These are phyloP conservation scores for Drosophila atroscutellata DNA, from an alignment of 2,888 invertebrate species.

Conservation along the genomic window DNA sequence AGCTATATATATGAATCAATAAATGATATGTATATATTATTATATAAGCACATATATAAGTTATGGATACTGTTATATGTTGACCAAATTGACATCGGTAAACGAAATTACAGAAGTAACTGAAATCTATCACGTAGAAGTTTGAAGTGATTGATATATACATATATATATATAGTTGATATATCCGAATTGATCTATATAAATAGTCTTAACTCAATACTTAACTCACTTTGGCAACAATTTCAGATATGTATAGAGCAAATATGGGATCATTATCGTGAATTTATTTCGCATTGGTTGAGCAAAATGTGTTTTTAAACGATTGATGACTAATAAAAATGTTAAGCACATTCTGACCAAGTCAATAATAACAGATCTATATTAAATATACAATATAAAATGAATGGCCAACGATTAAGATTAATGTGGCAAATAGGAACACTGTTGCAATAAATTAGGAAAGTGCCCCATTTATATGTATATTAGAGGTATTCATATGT, in stretches of 20 bases:
- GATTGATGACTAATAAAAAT: slow-evolving; percentile 3
- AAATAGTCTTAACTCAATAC: not conserved
- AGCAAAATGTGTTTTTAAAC: slow-evolving; percentile 7
- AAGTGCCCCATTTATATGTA: not conserved
- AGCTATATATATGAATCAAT: not conserved
- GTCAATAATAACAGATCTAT: not conserved
- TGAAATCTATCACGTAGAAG: not conserved
- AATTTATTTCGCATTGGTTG: not conserved
- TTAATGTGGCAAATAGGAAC: not conserved
- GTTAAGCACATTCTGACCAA: not conserved
- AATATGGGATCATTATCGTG: slow-evolving; percentile 1
- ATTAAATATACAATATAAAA: not conserved
- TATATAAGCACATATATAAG: too few species aligned
- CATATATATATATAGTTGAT: not conserved
- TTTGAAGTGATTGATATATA: not conserved
- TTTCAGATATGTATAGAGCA: not conserved
- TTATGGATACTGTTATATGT: not conserved
- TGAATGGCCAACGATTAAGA: not conserved
- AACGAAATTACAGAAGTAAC: not conserved
- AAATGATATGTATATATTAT: not conserved
- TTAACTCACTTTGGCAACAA: not conserved
- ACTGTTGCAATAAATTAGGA: too few species aligned
- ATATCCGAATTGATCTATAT: not conserved
- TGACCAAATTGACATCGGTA: not conserved
- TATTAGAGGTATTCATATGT: not conserved